Evolutionary conservation across 2,888 invertebrate genomes (phyloP), one percentile per base, ranked within the genome.

Genomic region (Ecliptopera silaceata): DNA sequence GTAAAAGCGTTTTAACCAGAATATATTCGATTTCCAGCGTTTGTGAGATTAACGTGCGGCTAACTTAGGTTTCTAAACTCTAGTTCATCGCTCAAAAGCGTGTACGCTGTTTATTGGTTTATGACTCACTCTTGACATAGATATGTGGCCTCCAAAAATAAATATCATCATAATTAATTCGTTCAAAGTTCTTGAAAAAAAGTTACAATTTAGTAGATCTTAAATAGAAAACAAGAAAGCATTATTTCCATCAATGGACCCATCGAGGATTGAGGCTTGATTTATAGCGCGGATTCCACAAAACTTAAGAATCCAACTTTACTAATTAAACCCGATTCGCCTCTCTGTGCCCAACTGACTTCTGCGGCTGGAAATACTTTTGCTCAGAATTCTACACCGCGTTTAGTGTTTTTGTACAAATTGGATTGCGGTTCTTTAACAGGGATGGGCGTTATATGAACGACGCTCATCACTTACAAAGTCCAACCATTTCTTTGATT

Each of bases 301-400:
- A 69, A 80, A 74, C 79, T 78, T 68, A 70, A 71, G 69, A 72
- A 69, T 42, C 72, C 62, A 84, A 86, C 85, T 84, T 85, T 83
- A 71, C 77, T 80, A 84, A 84, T 84, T 84, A 85, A 81, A 82
- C 69, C 66, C 69, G 71, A 79, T 80, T 81, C 78, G 79, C 80
- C 80, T 84, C 79, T 77, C 71, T 72, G 75, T 75, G 77, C 69
- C 75, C 72, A 66, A 42, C 64, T 66, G 68, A 69, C 69, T 72
- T 72, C 69, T 68, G 72, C 64, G 69, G 72, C 47, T 70, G 77
- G 77, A 77, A 78, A 79, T 73, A 64, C 22, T 75, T 71, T 67
- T 26, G 17, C 31, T 36, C 29, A 20, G 73, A 75, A 72, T 74
- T 76, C 69, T 70, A 64, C 70, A 75, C 74, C 72, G 76, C 71